A percentile compares a stretch with the other conserved stretches of the same genome.
These are phyloP conservation scores for Oceanodroma tethys DNA, from an alignment of 2,113 vertebrate species.

Conservation along the genomic window DNA sequence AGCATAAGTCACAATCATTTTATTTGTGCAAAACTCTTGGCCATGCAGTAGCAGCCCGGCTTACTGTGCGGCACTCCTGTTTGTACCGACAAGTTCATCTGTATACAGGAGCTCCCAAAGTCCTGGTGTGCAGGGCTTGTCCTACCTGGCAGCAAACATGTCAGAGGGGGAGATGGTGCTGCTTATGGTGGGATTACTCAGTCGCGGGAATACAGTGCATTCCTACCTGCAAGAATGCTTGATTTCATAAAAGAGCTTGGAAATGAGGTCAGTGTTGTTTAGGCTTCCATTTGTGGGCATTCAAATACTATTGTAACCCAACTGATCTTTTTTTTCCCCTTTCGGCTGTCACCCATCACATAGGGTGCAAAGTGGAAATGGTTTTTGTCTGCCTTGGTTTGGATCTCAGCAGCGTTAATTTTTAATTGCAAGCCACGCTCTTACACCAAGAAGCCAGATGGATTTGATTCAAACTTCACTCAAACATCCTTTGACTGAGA, in stretches of 20 bases:
- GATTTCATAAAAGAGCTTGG: background rate
- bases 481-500: background rate
- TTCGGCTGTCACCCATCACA: background rate
- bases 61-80: background rate
- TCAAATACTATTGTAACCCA: background rate
- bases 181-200: background rate
- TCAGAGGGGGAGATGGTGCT: background rate
- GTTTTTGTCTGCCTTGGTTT: background rate
- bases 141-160: background rate
- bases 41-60: background rate
- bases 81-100: background rate
- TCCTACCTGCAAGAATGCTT: background rate
- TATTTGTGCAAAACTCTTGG: constrained; percentile 54
- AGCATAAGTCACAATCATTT: constrained; percentile 47
- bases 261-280: background rate
- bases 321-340: background rate
- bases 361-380: background rate
- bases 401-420: background rate
- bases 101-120: background rate
- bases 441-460: background rate
- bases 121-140: background rate
- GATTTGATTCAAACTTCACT: background rate
- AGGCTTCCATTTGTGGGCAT: background rate
- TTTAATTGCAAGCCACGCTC: background rate
- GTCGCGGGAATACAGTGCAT: background rate